These are phyloP conservation scores for Elaphurus davidianus DNA, from an alignment of 2,113 vertebrate genomes.

Conservation along the genomic window DNA sequence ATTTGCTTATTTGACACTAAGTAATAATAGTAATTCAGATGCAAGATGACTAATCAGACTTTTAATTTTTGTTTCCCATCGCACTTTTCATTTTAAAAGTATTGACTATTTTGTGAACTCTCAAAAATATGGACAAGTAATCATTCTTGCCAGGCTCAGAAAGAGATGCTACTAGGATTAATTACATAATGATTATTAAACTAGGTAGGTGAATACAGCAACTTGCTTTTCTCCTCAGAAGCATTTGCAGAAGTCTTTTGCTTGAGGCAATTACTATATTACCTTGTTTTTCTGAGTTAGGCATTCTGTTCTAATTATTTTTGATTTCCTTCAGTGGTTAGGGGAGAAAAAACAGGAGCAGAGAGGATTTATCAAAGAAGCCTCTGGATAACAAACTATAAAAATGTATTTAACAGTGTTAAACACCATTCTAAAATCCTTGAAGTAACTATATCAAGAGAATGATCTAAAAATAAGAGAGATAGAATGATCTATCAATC, in stretches of 20 bases:
- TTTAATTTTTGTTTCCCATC: not conserved
- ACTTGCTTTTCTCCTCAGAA: not conserved
- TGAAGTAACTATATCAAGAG: not conserved
- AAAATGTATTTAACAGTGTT: not conserved
- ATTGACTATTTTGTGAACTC: not conserved
- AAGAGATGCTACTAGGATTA: not conserved
- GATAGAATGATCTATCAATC: not conserved
- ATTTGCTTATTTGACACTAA: not conserved
- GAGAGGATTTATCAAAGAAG: not conserved
- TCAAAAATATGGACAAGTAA: not conserved
- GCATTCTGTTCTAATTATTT: not conserved
- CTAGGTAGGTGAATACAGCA: not conserved
- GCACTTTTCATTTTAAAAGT: not conserved
- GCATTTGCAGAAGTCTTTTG: not conserved
- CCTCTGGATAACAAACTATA: not conserved
- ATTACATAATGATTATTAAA: not conserved
- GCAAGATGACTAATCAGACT: not conserved
- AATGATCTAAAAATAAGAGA: not conserved
- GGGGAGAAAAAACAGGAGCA: not conserved
- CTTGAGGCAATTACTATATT: not conserved
- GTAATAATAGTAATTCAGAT: not conserved
- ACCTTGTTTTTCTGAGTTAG: not conserved
- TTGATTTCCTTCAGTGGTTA: not conserved
- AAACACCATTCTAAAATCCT: not conserved
- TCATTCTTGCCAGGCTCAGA: not conserved